Evolutionary conservation across 2,113 vertebrate species (phyloP).

Genomic region (Antechinus flavipes): DNA sequence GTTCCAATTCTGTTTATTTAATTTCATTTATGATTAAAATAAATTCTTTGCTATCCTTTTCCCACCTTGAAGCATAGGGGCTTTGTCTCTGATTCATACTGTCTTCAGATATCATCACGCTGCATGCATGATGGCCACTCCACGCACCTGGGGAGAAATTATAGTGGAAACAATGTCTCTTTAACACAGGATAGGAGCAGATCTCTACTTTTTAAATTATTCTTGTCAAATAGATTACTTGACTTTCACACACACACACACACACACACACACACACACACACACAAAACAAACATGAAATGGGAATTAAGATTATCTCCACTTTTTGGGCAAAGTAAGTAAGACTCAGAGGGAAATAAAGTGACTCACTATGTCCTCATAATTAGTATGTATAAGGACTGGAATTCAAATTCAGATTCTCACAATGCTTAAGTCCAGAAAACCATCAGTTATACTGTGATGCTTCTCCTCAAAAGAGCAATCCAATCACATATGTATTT

Average conservation of each 20-base stretch:
- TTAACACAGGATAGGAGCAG: not conserved
- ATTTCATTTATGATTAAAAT: not conserved
- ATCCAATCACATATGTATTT: not conserved
- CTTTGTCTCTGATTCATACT: not conserved
- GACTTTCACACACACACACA: not conserved
- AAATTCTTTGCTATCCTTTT: not conserved
- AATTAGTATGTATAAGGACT: not conserved
- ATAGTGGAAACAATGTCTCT: not conserved
- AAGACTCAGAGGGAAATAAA: not conserved
- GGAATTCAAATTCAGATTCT: not conserved
- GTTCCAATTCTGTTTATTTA: not conserved
- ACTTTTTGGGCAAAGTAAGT: not conserved
- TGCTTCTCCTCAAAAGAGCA: not conserved
- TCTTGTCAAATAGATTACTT: not conserved
- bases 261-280: not conserved
- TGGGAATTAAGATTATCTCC: not conserved
- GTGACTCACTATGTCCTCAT: not conserved
- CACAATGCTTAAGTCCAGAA: not conserved
- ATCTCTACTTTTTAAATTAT: not conserved
- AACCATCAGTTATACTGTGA: not conserved
- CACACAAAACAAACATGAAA: not conserved
- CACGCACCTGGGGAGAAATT: not conserved
- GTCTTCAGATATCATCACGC: not conserved
- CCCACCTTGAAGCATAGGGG: not conserved
- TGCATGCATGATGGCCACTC: not conserved